phyloP scores from a whole-genome alignment of 2,797 vertebrate species.

The Rhabdomys pumilio region DNA sequence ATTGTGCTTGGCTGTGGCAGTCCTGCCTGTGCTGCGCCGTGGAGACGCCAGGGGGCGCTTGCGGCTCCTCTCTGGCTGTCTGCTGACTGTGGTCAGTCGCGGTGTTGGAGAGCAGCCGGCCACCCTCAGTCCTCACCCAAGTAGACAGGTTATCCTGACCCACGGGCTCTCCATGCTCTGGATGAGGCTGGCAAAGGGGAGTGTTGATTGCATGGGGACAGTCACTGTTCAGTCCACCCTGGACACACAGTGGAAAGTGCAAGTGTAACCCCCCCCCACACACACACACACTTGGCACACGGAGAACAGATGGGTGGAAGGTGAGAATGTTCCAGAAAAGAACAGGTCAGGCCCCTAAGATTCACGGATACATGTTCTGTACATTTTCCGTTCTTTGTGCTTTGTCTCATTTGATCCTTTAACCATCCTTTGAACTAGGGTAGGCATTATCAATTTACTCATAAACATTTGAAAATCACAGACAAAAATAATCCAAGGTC shows the following conservation, averaged over 20 bases:
- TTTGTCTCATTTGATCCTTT: background rate
- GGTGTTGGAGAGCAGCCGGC: background rate
- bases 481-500: background rate
- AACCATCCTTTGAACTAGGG: background rate
- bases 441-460: background rate
- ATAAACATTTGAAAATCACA: background rate
- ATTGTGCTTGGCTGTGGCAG: background rate
- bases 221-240: background rate
- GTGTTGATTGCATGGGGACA: background rate
- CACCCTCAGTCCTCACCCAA: background rate
- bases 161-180: fast-evolving
- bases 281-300: background rate
- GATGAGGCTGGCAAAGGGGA: background rate
- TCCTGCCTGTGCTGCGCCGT: fast-evolving
- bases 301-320: background rate
- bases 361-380: background rate
- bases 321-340: background rate
- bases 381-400: background rate
- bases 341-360: background rate
- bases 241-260: background rate
- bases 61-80: background rate
- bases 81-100: fast-evolving
- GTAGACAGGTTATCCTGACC: no score
- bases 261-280: background rate
- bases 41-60: slow-evolving; percentile 55